Evolutionary conservation across 2,113 vertebrate genomes (phyloP).

Genomic region (Pangasianodon hypophthalmus): DNA sequence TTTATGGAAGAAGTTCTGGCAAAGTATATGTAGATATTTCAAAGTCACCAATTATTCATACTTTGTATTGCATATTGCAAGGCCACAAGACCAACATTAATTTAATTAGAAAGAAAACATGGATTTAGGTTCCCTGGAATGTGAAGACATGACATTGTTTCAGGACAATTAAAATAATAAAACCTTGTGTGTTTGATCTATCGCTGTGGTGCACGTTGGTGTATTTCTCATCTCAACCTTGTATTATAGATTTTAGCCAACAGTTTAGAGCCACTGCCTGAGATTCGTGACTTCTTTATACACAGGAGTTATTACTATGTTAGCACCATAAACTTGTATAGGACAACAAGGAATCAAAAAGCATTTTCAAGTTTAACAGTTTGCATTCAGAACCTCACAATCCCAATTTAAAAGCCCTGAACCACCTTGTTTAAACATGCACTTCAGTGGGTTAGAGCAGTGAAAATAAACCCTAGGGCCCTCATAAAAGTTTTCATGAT

Average conservation of each 20-base stretch:
- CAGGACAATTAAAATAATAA: constrained; percentile 1
- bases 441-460: neutral
- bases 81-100: neutral
- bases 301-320: neutral
- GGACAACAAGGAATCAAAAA: constrained; percentile 5
- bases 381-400: constrained; percentile 17
- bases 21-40: neutral
- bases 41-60: neutral
- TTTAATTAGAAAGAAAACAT: neutral
- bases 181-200: neutral
- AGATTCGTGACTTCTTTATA: neutral
- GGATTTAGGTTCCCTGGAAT: neutral
- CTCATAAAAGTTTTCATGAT: constrained; percentile 33
- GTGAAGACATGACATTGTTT: neutral
- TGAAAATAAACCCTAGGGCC: constrained; percentile 31
- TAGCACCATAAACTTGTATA: constrained; percentile 7
- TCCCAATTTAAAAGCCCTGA: constrained; percentile 7
- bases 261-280: neutral
- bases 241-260: constrained; percentile 14
- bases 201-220: neutral
- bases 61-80: constrained; percentile 1
- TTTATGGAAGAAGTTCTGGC: neutral
- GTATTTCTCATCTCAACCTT: constrained; percentile 13
- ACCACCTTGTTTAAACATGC: constrained; percentile 33
- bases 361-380: constrained; percentile 24